These are phyloP conservation scores for Pterophyllum scalare DNA, from an alignment of 2,113 vertebrate species.

Conservation along the genomic window DNA sequence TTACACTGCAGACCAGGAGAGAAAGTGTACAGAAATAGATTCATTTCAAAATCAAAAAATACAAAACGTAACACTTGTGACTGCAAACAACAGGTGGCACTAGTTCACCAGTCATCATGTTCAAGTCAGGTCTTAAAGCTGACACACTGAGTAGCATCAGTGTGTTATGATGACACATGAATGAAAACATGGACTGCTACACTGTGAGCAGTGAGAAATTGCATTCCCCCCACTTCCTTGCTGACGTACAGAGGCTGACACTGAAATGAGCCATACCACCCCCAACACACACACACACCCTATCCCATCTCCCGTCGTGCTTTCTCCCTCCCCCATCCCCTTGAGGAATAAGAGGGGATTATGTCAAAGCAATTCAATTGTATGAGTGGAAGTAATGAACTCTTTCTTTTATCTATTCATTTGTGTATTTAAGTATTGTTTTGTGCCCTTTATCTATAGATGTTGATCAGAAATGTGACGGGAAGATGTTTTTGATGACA, in stretches of 20 bases:
- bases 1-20: background rate
- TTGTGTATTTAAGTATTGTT: constrained; percentile 63
- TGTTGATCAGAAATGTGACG: constrained; percentile 23
- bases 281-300: constrained; percentile 1
- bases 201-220: constrained; percentile 48
- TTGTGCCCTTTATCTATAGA: constrained; percentile 50
- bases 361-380: constrained; percentile 79
- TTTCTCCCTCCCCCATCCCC: constrained; percentile 70
- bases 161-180: constrained; percentile 48
- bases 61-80: background rate
- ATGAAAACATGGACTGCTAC: constrained; percentile 52
- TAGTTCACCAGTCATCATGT: constrained; percentile 51
- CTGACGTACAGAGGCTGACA: constrained; percentile 52
- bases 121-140: background rate
- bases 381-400: constrained; percentile 74
- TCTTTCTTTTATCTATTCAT: constrained; percentile 71
- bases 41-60: background rate
- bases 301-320: constrained; percentile 58
- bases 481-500: constrained; percentile 9
- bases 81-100: constrained; percentile 69
- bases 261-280: constrained; percentile 62
- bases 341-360: constrained; percentile 77
- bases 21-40: background rate
- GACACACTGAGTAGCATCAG: constrained; percentile 37
- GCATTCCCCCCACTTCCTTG: constrained; percentile 32